phyloP scores from a whole-genome alignment of 2,888 invertebrate genomes.

The Cremastinae sp. region DNA sequence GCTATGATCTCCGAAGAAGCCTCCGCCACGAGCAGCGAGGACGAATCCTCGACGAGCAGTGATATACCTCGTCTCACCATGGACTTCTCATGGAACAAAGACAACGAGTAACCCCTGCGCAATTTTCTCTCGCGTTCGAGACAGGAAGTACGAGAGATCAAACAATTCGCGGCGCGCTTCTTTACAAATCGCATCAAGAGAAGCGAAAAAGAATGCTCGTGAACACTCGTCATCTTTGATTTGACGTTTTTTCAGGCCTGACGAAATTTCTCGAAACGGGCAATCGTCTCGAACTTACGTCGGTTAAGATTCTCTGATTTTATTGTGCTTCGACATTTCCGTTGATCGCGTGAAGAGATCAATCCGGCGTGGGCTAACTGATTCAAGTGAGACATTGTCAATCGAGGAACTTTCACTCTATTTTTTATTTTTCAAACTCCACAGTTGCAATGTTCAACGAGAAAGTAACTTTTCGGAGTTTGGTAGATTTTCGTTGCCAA shows the following conservation, averaged over 20 bases:
- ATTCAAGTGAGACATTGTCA: too few species aligned
- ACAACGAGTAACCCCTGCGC: conserved; percentile 60
- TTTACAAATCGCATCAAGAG: conserved; percentile 1
- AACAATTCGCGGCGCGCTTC: not conserved
- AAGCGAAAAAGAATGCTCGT: not conserved
- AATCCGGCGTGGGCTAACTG: too few species aligned
- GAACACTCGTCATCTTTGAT: too few species aligned
- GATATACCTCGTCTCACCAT: conserved; percentile 74
- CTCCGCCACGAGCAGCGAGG: conserved; percentile 77
- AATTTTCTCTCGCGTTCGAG: conserved; percentile 10
- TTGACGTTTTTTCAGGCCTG: too few species aligned
- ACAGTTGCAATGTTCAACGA: too few species aligned
- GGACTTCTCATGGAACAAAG: conserved; percentile 68
- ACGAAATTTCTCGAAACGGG: too few species aligned
- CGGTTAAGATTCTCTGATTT: not conserved
- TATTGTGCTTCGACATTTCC: too few species aligned
- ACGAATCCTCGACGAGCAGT: conserved; percentile 77
- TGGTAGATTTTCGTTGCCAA: too few species aligned
- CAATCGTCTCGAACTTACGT: not conserved
- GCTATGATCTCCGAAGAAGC: conserved; percentile 84
- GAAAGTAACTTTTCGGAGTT: too few species aligned
- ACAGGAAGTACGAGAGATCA: not conserved
- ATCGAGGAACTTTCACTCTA: too few species aligned
- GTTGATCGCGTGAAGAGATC: too few species aligned
- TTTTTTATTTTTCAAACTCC: too few species aligned